These are phyloP conservation scores for Toxotes lorentzi DNA, from an alignment of 2,797 vertebrate genomes.

Conservation along the genomic window DNA sequence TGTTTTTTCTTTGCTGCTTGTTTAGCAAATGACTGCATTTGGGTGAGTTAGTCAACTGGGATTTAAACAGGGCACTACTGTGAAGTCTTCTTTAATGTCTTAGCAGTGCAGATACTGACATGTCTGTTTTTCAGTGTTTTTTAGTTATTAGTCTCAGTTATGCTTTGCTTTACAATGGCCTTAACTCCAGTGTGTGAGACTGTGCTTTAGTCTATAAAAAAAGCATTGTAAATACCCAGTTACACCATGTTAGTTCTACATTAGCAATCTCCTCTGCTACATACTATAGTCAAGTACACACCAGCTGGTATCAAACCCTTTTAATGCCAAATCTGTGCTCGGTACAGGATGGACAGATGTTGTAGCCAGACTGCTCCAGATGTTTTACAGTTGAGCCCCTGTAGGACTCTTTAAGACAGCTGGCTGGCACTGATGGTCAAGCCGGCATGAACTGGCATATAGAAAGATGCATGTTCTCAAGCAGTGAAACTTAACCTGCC, in stretches of 20 bases:
- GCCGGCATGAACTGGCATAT: not conserved
- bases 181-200: conserved; percentile 21
- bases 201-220: conserved; percentile 21
- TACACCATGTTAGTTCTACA: conserved; percentile 41
- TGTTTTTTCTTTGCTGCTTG: not conserved
- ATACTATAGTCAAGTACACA: conserved; percentile 16
- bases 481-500: not conserved
- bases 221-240: conserved; percentile 25
- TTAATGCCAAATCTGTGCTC: conserved; percentile 39
- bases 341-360: conserved; percentile 58
- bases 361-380: conserved; percentile 54
- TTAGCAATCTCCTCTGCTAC: conserved; percentile 20
- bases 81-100: not conserved
- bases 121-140: conserved; percentile 23
- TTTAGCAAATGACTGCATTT: not conserved
- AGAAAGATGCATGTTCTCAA: conserved; percentile 2
- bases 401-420: conserved; percentile 47
- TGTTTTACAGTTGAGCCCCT: conserved; percentile 46
- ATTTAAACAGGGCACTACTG: conserved; percentile 7
- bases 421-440: conserved; percentile 49
- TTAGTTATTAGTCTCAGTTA: conserved; percentile 29
- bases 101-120: conserved; percentile 3
- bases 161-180: conserved; percentile 2
- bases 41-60: not conserved
- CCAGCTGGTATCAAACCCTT: conserved; percentile 49